Evolutionary conservation across 2,888 invertebrate genomes (phyloP).

Genomic region (Drosophila crucigera): DNA sequence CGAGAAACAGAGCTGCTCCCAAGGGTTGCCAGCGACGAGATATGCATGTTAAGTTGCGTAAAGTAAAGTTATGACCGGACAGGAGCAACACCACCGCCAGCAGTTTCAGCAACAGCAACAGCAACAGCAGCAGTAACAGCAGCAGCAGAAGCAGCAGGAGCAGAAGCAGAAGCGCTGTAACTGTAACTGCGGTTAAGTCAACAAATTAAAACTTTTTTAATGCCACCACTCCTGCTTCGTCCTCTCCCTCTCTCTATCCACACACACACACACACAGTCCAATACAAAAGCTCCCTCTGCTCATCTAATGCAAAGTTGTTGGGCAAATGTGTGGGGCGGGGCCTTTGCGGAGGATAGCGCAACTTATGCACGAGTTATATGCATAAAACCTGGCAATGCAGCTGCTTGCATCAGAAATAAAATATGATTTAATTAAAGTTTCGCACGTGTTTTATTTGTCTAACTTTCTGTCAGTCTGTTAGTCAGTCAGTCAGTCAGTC

Average conservation of each 20-base stretch:
- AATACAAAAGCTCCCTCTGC: conserved; percentile 6
- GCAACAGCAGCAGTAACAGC: conserved; percentile 6
- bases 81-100: conserved; percentile 35
- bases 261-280: background rate
- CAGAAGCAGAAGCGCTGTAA: conserved; percentile 47
- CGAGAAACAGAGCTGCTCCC: conserved; percentile 55
- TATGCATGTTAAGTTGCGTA: conserved; percentile 81
- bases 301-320: conserved; percentile 42
- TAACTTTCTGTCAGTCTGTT: conserved; percentile 15
- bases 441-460: conserved; percentile 68
- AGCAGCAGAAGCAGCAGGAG: background rate
- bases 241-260: background rate
- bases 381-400: conserved; percentile 59
- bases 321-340: conserved; percentile 23
- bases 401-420: conserved; percentile 56
- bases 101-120: conserved; percentile 26
- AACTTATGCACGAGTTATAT: conserved; percentile 78
- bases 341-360: conserved; percentile 13
- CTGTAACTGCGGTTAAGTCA: conserved; percentile 82
- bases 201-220: conserved; percentile 80
- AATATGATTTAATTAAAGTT: conserved; percentile 79
- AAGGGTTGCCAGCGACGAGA: conserved; percentile 70
- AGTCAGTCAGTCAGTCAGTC: conserved; percentile 19
- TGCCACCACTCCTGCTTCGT: conserved; percentile 4
- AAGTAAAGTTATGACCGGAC: conserved; percentile 76